phyloP scores from a whole-genome alignment of 2,888 invertebrate genomes.

The Beris morrisii region DNA sequence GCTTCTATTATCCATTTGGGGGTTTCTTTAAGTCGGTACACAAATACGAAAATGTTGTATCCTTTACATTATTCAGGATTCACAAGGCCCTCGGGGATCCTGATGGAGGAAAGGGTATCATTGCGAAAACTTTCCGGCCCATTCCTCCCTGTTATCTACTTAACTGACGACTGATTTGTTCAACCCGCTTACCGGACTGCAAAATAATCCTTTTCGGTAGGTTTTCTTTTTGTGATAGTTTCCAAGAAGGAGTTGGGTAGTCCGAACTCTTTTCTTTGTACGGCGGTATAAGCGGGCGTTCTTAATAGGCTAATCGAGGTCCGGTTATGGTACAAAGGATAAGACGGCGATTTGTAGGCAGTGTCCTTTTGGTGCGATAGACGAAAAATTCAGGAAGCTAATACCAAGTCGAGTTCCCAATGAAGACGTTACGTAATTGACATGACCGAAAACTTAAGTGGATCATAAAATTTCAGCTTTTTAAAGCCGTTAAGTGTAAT shows the following conservation, averaged over 20 bases:
- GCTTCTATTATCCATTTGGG: background rate
- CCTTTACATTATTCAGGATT: constrained; percentile 7
- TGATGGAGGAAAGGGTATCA: background rate
- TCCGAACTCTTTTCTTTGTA: no score
- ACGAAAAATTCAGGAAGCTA: background rate
- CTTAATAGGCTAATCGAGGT: no score
- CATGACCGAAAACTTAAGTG: constrained; percentile 23
- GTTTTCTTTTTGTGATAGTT: no score
- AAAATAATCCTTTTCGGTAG: background rate
- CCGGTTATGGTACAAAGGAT: no score
- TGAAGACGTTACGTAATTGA: constrained; percentile 18
- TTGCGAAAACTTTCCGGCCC: background rate
- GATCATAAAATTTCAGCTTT: constrained; percentile 25
- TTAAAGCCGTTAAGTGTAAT: constrained; percentile 20
- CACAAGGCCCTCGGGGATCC: background rate
- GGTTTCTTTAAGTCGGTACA: background rate
- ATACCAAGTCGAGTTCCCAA: constrained; percentile 3
- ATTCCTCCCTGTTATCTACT: background rate
- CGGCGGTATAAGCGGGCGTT: no score
- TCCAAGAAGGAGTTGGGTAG: no score
- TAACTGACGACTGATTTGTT: background rate
- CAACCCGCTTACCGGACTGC: background rate
- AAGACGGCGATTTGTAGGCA: no score
- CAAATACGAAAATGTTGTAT: constrained; percentile 5
- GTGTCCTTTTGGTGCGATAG: background rate